Percentiles rank a stretch among this genome's conserved stretches.
phyloP scores from a whole-genome alignment of 2,113 vertebrate genomes.

The Antechinus flavipes region DNA sequence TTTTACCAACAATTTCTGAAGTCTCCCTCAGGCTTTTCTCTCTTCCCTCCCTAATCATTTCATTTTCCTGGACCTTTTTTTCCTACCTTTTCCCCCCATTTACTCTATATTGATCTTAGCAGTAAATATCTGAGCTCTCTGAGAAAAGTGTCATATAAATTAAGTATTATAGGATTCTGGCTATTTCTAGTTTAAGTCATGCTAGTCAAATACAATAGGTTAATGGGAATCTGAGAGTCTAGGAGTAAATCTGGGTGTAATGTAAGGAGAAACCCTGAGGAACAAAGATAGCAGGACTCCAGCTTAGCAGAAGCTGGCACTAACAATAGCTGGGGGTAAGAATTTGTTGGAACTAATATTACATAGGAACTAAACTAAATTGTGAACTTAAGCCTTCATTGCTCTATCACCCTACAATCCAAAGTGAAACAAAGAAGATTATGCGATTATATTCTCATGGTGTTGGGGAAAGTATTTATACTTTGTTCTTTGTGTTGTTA shows the following conservation, averaged over 20 bases:
- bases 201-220: background rate
- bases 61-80: slow-evolving; percentile 11
- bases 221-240: background rate
- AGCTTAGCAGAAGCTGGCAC: background rate
- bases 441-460: background rate
- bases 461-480: background rate
- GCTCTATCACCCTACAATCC: background rate
- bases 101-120: background rate
- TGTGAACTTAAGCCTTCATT: background rate
- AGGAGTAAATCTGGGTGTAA: background rate
- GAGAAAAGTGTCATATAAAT: background rate
- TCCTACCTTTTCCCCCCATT: background rate
- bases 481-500: background rate
- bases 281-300: background rate
- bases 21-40: background rate
- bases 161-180: background rate
- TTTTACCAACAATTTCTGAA: slow-evolving; percentile 38
- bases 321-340: background rate
- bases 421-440: background rate
- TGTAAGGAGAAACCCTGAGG: background rate
- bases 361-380: background rate
- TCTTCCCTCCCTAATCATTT: background rate
- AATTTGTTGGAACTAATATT: background rate
- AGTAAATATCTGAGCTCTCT: background rate
- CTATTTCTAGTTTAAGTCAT: background rate